Percentiles rank a stretch among this genome's conserved stretches.
Evolutionary conservation across 2,797 vertebrate genomes (phyloP).

Genomic region (Manis javanica): DNA sequence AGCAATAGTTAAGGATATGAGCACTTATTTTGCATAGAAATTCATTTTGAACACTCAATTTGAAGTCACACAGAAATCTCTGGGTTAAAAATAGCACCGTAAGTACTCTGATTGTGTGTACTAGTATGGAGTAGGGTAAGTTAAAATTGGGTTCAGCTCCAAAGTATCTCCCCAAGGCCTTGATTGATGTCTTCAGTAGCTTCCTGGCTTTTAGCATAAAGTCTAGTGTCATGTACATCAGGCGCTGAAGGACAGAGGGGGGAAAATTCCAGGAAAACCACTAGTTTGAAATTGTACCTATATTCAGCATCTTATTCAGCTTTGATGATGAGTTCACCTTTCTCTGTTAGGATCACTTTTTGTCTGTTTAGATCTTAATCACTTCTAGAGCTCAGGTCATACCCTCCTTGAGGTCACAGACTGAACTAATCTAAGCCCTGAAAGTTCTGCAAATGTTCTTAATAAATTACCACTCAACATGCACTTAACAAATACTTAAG

Average conservation of each 20-base stretch:
- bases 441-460: not conserved
- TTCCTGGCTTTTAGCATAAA: not conserved
- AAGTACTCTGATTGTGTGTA: not conserved
- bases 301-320: not conserved
- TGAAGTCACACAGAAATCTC: not conserved
- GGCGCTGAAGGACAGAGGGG: not conserved
- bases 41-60: slow-evolving; percentile 26
- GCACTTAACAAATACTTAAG: not conserved
- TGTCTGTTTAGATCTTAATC: not conserved
- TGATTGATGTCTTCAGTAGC: not conserved
- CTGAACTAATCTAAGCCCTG: not conserved
- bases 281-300: not conserved
- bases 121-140: not conserved
- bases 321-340: not conserved
- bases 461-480: not conserved
- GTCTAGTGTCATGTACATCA: not conserved
- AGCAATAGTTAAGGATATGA: not conserved
- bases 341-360: not conserved
- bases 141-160: not conserved
- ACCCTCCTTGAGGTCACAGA: not conserved
- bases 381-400: not conserved
- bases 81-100: not conserved
- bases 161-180: not conserved
- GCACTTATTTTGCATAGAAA: not conserved
- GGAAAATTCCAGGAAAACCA: not conserved